Percentiles rank a stretch among this genome's conserved stretches.
These are phyloP conservation scores for Bucorvus abyssinicus DNA, from an alignment of 2,797 vertebrate species.

Conservation along the genomic window DNA sequence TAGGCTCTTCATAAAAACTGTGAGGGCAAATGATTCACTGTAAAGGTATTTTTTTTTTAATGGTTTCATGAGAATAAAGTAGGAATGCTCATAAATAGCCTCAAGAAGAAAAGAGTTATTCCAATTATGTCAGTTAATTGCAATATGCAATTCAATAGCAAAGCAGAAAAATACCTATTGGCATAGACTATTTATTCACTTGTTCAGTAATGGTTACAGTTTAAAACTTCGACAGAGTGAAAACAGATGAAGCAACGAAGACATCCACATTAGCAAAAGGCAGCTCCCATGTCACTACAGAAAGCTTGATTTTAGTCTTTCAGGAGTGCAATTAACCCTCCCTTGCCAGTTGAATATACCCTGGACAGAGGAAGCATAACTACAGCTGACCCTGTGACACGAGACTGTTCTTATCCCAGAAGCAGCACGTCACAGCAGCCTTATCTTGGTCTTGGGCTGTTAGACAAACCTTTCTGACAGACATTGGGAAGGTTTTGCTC, in stretches of 20 bases:
- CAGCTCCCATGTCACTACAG: neutral
- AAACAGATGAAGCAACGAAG: neutral
- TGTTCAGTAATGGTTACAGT: neutral
- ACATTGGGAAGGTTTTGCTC: neutral
- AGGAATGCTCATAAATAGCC: neutral
- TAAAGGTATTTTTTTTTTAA: neutral
- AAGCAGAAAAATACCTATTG: too few relatives aligned
- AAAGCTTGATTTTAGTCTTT: neutral
- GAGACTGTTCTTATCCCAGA: neutral
- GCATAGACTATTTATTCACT: neutral
- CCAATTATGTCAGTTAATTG: neutral
- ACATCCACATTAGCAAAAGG: neutral
- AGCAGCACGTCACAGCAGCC: neutral
- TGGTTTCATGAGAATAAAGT: neutral
- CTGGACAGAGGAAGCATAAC: neutral
- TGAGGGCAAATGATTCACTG: conserved; percentile 14
- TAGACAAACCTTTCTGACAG: neutral
- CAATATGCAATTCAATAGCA: neutral
- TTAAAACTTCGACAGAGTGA: neutral
- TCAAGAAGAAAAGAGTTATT: neutral
- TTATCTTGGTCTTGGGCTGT: neutral
- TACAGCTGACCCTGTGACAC: fast-evolving
- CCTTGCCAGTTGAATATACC: neutral
- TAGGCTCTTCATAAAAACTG: neutral
- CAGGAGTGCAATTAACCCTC: neutral